A percentile compares a stretch with the other conserved stretches of the same genome.
Evolutionary conservation across 2,888 invertebrate species (phyloP).

Genomic region (Chloroclystis v-ata): DNA sequence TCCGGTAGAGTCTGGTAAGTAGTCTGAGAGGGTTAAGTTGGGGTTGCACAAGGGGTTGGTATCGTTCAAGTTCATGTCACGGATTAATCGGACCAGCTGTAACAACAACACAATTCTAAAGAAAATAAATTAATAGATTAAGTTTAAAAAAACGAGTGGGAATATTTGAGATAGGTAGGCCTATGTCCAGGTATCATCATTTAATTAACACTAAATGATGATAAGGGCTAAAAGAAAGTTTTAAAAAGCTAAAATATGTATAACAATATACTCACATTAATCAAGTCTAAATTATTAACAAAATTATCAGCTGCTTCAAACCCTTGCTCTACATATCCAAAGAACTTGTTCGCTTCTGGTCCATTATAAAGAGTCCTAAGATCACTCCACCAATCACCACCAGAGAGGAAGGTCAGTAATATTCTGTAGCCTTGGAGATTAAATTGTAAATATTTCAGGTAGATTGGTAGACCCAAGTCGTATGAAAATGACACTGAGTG

Average conservation of each 20-base stretch:
- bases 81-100: slow-evolving; percentile 63
- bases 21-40: slow-evolving; percentile 54
- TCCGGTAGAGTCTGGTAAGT: slow-evolving; percentile 57
- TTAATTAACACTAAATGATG: no score
- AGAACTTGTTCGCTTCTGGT: slow-evolving; percentile 46
- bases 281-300: slow-evolving; percentile 57
- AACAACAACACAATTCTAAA: background rate
- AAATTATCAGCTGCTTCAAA: slow-evolving; percentile 58
- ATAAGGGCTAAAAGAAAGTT: no score
- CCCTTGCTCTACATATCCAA: slow-evolving; percentile 51
- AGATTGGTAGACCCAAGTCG: slow-evolving; percentile 57
- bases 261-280: slow-evolving; percentile 54
- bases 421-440: slow-evolving; percentile 55
- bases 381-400: slow-evolving; percentile 63
- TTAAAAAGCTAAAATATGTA: background rate
- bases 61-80: slow-evolving; percentile 57
- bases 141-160: background rate
- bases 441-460: slow-evolving; percentile 61
- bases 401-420: slow-evolving; percentile 54
- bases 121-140: background rate
- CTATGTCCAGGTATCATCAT: no score
- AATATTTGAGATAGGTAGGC: no score
- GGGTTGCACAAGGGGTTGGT: slow-evolving; percentile 51
- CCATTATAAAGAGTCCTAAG: slow-evolving; percentile 52
- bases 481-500: slow-evolving; percentile 53